Evolutionary conservation across 2,113 vertebrate genomes (phyloP), one percentile per base, ranked within the genome.

Genomic region (Odocoileus hemionus): DNA sequence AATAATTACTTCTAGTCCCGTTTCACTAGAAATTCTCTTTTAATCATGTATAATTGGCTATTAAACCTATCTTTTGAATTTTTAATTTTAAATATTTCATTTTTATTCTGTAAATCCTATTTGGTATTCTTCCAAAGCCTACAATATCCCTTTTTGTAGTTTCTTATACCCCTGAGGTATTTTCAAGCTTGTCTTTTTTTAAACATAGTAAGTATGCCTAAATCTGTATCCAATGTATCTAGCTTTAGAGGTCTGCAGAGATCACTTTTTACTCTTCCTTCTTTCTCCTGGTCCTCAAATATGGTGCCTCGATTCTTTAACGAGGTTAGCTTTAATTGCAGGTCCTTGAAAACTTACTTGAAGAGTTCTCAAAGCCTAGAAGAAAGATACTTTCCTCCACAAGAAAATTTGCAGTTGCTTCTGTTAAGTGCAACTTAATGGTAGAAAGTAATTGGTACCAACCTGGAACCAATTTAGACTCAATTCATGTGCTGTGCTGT

Each of bases 171-270:
- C 21, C 55, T 57, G 76, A 61, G 79, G 36, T 61, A 64, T 67
- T 90, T 85, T 79, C 79, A 94, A 76, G 36, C 8, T 84, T 94
- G 54, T 61, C 47, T 96, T 96, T 88, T 39, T 85, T 93, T 55
- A 96, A 93, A 60, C 28, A 60, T n/a, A 67, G 28, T 50, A 89
- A 94, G 6, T 33, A 47, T 64, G 47, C 14, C 33, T 86, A 47
- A 89, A 76, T 64, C n/a, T 86, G 25, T 12, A n/a, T 47, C 39
- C 50, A 94, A 67, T 67, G 89, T 86, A 67, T 33, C 36, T 36
- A 67, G 79, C 78, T 88, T 89, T n/a, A 64, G 80, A 57, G 43
- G 45, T 67, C 91, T 85, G 74, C 23, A 76, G 28, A 84, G 45
- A 84, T 93, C n/a, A n/a, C 15, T 64, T 64, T 87, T 78, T 30